Percentiles rank a stretch among this genome's conserved stretches.
Conservation (phyloP, 2,888 invertebrate genomes). For the Eupithecia insigniata region DNA sequence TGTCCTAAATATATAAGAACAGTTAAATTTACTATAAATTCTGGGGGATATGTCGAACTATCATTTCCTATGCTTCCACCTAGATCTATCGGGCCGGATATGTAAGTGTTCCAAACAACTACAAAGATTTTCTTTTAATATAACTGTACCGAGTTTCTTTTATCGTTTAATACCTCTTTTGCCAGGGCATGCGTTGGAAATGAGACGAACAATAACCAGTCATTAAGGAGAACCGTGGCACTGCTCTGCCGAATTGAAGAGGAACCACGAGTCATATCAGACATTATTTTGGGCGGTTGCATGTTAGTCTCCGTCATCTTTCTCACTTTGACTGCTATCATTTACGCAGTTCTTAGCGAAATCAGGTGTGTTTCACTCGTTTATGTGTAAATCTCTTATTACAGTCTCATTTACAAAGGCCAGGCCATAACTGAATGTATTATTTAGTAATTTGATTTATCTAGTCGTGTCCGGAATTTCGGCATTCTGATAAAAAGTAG, state of each 20-base stretch:
- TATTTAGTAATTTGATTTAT: neutral
- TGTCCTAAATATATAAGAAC: constrained; percentile 17
- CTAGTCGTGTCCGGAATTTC: neutral
- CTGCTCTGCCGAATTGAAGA: constrained; percentile 52
- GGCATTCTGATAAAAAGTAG: neutral
- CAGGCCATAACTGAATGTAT: neutral
- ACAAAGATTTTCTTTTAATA: no score
- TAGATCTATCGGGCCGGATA: constrained; percentile 34
- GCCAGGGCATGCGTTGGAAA: constrained; percentile 60
- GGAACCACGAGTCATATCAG: constrained; percentile 49
- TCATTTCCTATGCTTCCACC: constrained; percentile 17
- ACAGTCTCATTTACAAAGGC: neutral
- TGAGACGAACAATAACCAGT: constrained; percentile 46
- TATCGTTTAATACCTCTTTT: neutral
- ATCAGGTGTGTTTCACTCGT: constrained; percentile 55
- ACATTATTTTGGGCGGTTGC: constrained; percentile 61
- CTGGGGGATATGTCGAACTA: constrained; percentile 42
- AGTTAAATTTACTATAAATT: constrained; percentile 20
- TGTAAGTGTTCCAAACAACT: constrained; percentile 47
- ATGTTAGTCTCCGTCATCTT: constrained; percentile 67
- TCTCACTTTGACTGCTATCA: constrained; percentile 59
- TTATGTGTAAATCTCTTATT: neutral
- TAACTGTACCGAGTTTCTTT: no score
- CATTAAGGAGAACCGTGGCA: constrained; percentile 36
- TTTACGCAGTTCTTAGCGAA: constrained; percentile 64